A percentile compares a stretch with the other conserved stretches of the same genome.
Conservation (phyloP, 2,888 invertebrate genomes). For the Perizoma flavofasciatum region DNA sequence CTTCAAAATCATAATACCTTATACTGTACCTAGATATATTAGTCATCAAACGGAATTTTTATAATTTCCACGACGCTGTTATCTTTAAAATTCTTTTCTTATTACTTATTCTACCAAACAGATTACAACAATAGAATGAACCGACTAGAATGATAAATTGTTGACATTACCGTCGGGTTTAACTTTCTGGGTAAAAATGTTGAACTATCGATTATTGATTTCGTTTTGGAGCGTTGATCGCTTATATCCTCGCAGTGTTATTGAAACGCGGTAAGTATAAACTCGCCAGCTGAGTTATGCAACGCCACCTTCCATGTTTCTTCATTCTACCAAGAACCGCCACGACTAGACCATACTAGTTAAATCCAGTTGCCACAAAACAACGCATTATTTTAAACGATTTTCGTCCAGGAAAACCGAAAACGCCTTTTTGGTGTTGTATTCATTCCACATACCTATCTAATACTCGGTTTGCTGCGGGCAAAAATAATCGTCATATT, state of each 20-base stretch:
- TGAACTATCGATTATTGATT: conserved; percentile 5
- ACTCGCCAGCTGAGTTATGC: conserved; percentile 58
- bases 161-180: conserved; percentile 1
- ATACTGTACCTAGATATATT: neutral
- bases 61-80: conserved; percentile 16
- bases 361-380: conserved; percentile 58
- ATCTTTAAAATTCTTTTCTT: conserved; percentile 21
- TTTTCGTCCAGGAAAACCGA: conserved; percentile 38
- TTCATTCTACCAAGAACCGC: conserved; percentile 54
- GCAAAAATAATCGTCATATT: conserved; percentile 4
- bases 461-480: conserved; percentile 4
- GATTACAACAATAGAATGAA: conserved; percentile 13
- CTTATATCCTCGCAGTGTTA: conserved; percentile 40
- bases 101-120: conserved; percentile 20
- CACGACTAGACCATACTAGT: conserved; percentile 56
- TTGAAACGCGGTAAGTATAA: conserved; percentile 45
- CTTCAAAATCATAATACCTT: no score
- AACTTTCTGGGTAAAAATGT: conserved; percentile 1
- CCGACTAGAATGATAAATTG: conserved; percentile 21
- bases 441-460: conserved; percentile 26
- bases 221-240: conserved; percentile 3
- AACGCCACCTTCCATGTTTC: conserved; percentile 62
- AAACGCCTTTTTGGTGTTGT: conserved; percentile 19
- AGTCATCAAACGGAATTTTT: conserved; percentile 20
- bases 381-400: conserved; percentile 52